Base-by-base conservation (phyloP, 2,888 invertebrate genomes). In the Chelonus formosanus region DNA sequence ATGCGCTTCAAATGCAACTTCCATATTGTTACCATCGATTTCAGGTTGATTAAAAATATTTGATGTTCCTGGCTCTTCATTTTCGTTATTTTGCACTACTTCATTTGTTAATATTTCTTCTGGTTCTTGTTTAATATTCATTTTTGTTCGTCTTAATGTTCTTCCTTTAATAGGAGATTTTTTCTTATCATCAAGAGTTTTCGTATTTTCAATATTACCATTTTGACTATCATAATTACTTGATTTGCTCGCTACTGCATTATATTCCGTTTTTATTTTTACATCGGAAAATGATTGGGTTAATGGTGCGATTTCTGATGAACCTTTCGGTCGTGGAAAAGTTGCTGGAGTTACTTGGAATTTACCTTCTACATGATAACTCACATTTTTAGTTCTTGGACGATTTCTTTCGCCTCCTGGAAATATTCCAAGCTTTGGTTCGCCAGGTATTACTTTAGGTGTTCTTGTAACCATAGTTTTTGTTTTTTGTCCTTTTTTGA, bases 381-480 rank as follows among this genome's bases (percentile, higher is more conserved):
- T 88, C 2, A 90, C 90, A 78, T 90, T 90, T 77, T 90, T 91
- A 48, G 89, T 89, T 64, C 90, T 84, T 2, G 90, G 89, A 6
- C 73, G 70, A 68, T 78, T 79, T 63, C 87, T 80, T 73, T 88
- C 87, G 5, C 86, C 86, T 2, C 77, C 86, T 67, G 60, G 84
- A 78, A 67, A 79, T 3, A 84, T 75, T 0, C 85, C 84, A 40
- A 76, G 60, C 67, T 85, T 86, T 35, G 86, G 80, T 36, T 80
- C 75, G 47, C 76, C 75, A 3, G 82, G 79, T 71, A 81, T 78
- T 31, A 78, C 78, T 70, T 87, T 87, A 0, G 87, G 84, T 5
- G 88, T 87, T 71, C 87, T 82, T 1, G 87, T 87, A 0, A 89
- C 85, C 76, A 88, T 83, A 0, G 89, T 89, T 74, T 86, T 88